Evolutionary conservation across 2,113 vertebrate species (phyloP).

Genomic region (Trochalopteron elliotii): DNA sequence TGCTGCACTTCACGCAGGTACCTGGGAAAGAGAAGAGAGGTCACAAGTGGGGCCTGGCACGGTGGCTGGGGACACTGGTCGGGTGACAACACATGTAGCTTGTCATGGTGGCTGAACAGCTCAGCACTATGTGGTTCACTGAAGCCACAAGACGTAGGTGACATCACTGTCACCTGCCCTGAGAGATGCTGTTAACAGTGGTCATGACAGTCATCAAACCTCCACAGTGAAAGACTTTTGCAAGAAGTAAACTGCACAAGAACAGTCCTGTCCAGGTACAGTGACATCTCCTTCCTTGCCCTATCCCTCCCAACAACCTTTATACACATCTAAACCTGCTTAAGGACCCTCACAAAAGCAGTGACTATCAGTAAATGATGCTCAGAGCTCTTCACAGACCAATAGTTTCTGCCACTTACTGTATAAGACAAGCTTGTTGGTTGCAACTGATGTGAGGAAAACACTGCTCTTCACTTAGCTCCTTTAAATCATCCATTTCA

Average conservation of each 20-base stretch:
- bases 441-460: not conserved
- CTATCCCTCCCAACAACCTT: not conserved
- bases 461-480: not conserved
- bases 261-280: not conserved
- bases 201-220: fast-evolving
- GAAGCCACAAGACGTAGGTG: not conserved
- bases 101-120: not conserved
- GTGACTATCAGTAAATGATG: not conserved
- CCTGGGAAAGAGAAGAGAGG: slow-evolving; percentile 72
- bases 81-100: not conserved
- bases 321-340: not conserved
- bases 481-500: not conserved
- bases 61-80: not conserved
- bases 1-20: slow-evolving; percentile 90
- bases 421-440: not conserved
- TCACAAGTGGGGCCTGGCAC: fast-evolving
- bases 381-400: not conserved
- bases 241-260: not conserved
- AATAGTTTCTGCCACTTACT: not conserved
- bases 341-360: not conserved
- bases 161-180: fast-evolving
- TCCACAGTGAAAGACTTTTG: fast-evolving
- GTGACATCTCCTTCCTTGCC: not conserved
- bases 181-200: not conserved
- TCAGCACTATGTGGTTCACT: fast-evolving